Base-by-base conservation (phyloP, 1,140 invertebrate genomes). In the Steinernema feltiae region DNA sequence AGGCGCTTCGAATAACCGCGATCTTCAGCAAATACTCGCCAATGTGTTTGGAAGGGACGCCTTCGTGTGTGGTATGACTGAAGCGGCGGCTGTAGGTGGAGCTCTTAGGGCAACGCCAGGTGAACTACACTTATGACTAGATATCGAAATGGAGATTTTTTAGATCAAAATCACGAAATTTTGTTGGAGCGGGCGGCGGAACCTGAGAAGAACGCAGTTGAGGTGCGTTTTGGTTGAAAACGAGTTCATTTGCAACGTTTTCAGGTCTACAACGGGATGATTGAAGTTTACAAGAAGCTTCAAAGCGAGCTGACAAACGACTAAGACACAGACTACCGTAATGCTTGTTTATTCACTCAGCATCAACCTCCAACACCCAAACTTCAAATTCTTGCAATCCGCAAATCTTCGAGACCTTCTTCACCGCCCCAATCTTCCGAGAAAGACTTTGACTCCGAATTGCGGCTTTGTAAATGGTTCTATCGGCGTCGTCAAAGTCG, bases 111-210 rank as follows among this genome's bases (percentile, higher is more conserved):
- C 79, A 21, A 76, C 32, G 48, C 63, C 72, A 32, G 69, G 77
- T 80, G 24, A 27, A 21, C 7, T 41, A n/a, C n/a, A n/a, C n/a
- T 41, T 7, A 74, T 94, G 15, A 73, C 31, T 41, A n/a, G n/a
- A n/a, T n/a, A n/a, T n/a, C n/a, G 15, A 32, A 27, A 12, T 31
- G 30, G 7, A 1, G 31, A 48, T 30, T 29, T 29, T 72, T 7
- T 29, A 21, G 17, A n/a, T 32, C 73, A 29, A 3, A n/a, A n/a
- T 29, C 71, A 15, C 73, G 71, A 69, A 24, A n/a, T 18, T 29
- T 15, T 48, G n/a, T 73, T 21, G 18, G 17, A 7, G 21, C 73
- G 21, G 70, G 18, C 30, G 29, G 27, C 21, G 17, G 18, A 1
- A 46, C 70, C 74, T 18, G 12, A 12, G 53, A 75, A 24, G 21